phyloP scores from a whole-genome alignment of 2,797 vertebrate genomes.

The Cyprinella venusta region DNA sequence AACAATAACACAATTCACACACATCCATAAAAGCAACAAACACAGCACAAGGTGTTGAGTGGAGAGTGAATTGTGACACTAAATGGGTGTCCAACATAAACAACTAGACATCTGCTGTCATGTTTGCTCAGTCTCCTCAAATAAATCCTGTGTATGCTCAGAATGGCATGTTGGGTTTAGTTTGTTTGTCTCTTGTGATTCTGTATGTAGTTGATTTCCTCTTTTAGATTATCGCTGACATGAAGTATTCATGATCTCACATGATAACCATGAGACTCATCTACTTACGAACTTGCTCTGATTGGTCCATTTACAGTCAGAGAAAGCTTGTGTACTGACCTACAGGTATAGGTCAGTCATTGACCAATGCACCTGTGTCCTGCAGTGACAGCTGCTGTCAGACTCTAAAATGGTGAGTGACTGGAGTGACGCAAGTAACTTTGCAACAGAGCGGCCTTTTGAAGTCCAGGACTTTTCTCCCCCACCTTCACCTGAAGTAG shows the following conservation, averaged over 20 bases:
- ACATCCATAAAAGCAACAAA: constrained; percentile 29
- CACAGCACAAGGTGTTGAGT: not conserved
- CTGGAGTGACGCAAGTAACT: too few species aligned
- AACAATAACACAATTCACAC: constrained; percentile 27
- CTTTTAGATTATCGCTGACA: constrained; percentile 24
- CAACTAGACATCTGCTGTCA: constrained; percentile 13
- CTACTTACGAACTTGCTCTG: not conserved
- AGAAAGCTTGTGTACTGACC: too few species aligned
- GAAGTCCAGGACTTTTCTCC: too few species aligned
- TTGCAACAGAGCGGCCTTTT: too few species aligned
- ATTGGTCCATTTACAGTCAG: not conserved
- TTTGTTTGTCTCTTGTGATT: constrained; percentile 13
- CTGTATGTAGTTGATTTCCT: constrained; percentile 24
- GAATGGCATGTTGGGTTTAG: constrained; percentile 11
- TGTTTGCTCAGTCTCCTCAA: constrained; percentile 14
- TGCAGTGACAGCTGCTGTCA: too few species aligned
- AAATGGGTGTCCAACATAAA: constrained; percentile 19
- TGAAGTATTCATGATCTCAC: constrained; percentile 11
- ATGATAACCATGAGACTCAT: not conserved
- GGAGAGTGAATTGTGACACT: constrained; percentile 29
- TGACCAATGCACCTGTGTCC: not conserved
- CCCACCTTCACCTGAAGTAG: too few species aligned
- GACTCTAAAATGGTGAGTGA: too few species aligned
- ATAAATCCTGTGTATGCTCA: not conserved
- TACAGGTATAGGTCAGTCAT: too few species aligned